Conservation (phyloP, 2,113 vertebrate species). For the Cyanocitta stelleri region DNA sequence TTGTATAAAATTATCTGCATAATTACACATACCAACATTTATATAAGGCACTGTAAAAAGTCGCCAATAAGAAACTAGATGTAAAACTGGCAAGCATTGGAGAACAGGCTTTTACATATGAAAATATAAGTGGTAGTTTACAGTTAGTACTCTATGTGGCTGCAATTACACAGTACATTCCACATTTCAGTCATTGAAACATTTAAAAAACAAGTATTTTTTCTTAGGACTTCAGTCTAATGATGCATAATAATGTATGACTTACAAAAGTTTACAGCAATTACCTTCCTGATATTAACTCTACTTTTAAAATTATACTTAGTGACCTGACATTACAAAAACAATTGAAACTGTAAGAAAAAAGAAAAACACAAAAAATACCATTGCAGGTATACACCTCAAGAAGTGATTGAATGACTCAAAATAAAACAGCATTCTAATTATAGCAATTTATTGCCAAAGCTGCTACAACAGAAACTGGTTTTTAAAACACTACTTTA, state of each 20-base stretch:
- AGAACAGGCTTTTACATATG: constrained; percentile 27
- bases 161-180: neutral
- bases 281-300: constrained; percentile 48
- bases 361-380: neutral
- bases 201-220: constrained; percentile 36
- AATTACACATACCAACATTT: constrained; percentile 68
- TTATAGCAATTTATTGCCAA: neutral
- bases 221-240: neutral
- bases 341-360: neutral
- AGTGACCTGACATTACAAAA: neutral
- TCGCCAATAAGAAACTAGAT: constrained; percentile 57
- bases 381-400: neutral
- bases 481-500: neutral
- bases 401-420: neutral
- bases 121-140: constrained; percentile 45
- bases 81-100: constrained; percentile 39
- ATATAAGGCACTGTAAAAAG: constrained; percentile 67
- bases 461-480: constrained; percentile 3
- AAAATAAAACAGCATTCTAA: constrained; percentile 1
- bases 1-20: constrained; percentile 73
- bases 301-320: constrained; percentile 20
- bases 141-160: neutral
- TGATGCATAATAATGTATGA: neutral
- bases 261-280: constrained; percentile 11
- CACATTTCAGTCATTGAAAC: constrained; percentile 27